Conservation (phyloP, 53 echinoderm and acorn worm species). For the Echinometra lucunter region DNA sequence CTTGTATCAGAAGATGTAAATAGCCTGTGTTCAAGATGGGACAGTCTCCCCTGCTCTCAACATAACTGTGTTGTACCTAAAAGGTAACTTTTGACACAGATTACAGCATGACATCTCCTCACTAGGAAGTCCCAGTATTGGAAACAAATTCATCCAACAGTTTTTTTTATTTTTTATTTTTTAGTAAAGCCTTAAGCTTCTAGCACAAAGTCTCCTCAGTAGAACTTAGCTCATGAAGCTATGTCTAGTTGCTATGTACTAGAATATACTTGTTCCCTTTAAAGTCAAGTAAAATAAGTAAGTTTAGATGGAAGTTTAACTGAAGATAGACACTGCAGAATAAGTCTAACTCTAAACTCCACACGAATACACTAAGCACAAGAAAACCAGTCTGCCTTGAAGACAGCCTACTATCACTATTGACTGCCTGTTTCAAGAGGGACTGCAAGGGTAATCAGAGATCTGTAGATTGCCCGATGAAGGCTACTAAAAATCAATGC, state of each 20-base stretch:
- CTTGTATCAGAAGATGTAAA: not conserved
- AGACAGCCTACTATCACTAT: not conserved
- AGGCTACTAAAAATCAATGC: constrained; percentile 40
- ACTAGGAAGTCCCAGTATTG: too few species aligned
- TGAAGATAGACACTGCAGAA: not conserved
- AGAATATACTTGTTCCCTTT: too few species aligned
- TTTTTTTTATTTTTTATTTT: too few species aligned
- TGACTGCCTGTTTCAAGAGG: constrained; percentile 2
- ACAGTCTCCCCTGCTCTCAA: not conserved
- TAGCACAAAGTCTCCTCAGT: too few species aligned
- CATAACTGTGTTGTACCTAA: not conserved
- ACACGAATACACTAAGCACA: not conserved
- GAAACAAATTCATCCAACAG: too few species aligned
- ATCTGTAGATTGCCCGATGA: constrained; percentile 14
- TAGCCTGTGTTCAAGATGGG: not conserved
- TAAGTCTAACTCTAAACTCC: not conserved
- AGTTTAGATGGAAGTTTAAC: not conserved
- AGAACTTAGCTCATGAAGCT: too few species aligned
- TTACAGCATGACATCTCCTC: too few species aligned
- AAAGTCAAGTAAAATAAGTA: too few species aligned
- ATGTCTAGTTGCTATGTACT: too few species aligned
- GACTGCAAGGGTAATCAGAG: constrained; percentile 29
- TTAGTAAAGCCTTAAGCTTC: too few species aligned
- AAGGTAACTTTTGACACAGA: too few species aligned
- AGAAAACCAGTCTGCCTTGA: not conserved